Percentiles rank a stretch among this genome's conserved stretches.
Conservation (phyloP, 1,140 invertebrate genomes). For the Drosophila pachea region DNA sequence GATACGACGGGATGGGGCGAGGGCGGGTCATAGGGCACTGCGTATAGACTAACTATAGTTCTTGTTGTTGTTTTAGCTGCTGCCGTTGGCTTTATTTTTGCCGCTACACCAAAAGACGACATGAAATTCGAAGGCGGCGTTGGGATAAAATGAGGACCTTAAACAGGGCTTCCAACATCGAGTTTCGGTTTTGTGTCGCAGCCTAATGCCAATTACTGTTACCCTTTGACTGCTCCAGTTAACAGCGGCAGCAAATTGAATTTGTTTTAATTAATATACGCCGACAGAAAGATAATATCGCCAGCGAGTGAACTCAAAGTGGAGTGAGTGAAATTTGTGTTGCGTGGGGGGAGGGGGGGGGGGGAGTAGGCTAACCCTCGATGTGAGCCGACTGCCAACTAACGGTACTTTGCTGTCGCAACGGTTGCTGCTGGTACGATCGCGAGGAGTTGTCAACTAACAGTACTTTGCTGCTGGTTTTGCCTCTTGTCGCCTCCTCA, state of each 20-base stretch:
- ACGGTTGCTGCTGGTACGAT: not conserved
- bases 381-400: not conserved
- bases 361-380: no score
- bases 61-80: constrained; percentile 16
- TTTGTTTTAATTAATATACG: constrained; percentile 70
- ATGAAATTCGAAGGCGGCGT: constrained; percentile 24
- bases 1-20: not conserved
- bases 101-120: constrained; percentile 49
- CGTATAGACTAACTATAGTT: constrained; percentile 14
- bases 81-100: constrained; percentile 53
- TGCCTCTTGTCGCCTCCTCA: constrained; percentile 1
- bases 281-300: not conserved
- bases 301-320: not conserved
- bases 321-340: constrained; percentile 9
- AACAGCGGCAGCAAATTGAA: constrained; percentile 44
- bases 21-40: not conserved
- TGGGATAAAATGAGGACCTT: no score
- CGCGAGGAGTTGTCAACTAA: not conserved
- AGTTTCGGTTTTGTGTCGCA: constrained; percentile 17
- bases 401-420: not conserved
- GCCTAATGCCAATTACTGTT: constrained; percentile 56
- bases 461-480: not conserved
- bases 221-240: constrained; percentile 67
- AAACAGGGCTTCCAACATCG: constrained; percentile 19
- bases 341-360: no score